phyloP scores from a whole-genome alignment of 1,140 invertebrate species.

The Brachionus rubens region DNA sequence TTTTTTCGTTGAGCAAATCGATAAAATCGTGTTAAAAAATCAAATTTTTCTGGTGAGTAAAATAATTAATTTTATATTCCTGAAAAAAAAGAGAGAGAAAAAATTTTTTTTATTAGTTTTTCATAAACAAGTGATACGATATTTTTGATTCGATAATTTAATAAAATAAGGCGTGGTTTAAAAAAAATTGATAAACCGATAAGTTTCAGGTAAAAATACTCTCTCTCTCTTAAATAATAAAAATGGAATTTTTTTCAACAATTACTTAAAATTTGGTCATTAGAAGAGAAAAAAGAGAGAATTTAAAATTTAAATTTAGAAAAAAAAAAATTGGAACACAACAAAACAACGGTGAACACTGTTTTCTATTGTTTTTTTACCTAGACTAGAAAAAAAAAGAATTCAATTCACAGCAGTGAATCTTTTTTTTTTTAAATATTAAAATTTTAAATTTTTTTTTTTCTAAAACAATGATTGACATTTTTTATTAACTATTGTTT shows the following conservation, averaged over 20 bases:
- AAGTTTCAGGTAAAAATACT: slow-evolving; percentile 19
- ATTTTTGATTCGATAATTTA: too few species aligned
- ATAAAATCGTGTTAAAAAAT: too few species aligned
- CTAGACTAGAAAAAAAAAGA: slow-evolving; percentile 21
- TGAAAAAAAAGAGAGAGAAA: too few species aligned
- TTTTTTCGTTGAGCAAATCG: too few species aligned
- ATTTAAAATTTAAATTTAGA: slow-evolving; percentile 3
- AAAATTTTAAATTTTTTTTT: slow-evolving; percentile 14
- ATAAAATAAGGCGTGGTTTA: background rate
- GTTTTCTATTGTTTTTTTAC: slow-evolving; percentile 24
- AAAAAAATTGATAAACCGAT: background rate
- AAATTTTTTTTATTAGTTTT: background rate
- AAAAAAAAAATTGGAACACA: slow-evolving; percentile 6
- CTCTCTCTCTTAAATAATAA: background rate
- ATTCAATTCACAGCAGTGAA: slow-evolving; percentile 21
- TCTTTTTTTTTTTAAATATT: slow-evolving; percentile 2
- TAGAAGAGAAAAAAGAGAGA: background rate
- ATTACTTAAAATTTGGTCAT: slow-evolving; percentile 38
- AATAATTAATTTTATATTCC: too few species aligned
- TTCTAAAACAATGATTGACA: slow-evolving; percentile 18
- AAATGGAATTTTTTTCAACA: background rate
- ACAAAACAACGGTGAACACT: background rate
- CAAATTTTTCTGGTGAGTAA: too few species aligned
- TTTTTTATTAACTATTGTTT: slow-evolving; percentile 33
- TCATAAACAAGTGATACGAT: background rate